Conservation (phyloP, 2,113 vertebrate genomes). For the Phylloscopus trochiloides region DNA sequence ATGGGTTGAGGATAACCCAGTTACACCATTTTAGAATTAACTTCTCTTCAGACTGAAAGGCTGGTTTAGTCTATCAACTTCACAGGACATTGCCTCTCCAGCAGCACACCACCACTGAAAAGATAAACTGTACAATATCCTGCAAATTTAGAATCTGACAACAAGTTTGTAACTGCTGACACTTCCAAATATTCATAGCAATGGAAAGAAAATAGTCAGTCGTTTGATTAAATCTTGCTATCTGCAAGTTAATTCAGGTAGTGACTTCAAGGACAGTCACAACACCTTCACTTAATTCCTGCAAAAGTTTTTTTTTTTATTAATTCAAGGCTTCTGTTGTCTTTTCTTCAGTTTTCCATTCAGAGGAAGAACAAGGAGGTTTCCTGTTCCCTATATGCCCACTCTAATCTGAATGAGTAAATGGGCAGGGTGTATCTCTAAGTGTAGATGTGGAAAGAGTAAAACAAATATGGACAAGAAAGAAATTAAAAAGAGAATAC, state of each 20-base stretch:
- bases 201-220: neutral
- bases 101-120: neutral
- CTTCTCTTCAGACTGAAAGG: neutral
- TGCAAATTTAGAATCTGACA: neutral
- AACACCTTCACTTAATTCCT: neutral
- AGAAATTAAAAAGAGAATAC: neutral
- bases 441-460: fast-evolving
- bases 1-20: neutral
- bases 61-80: neutral
- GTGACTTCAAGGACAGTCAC: neutral
- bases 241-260: neutral
- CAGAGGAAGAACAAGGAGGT: neutral
- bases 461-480: neutral
- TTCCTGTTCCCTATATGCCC: neutral
- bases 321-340: neutral
- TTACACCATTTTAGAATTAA: neutral
- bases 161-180: neutral
- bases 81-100: neutral
- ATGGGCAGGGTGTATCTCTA: neutral
- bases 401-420: neutral
- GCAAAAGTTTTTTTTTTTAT: neutral
- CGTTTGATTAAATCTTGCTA: neutral
- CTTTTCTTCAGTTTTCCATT: neutral
- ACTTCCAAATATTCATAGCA: neutral
- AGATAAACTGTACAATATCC: neutral